phyloP scores from a whole-genome alignment of 2,113 vertebrate genomes.

The Donacobius atricapilla region DNA sequence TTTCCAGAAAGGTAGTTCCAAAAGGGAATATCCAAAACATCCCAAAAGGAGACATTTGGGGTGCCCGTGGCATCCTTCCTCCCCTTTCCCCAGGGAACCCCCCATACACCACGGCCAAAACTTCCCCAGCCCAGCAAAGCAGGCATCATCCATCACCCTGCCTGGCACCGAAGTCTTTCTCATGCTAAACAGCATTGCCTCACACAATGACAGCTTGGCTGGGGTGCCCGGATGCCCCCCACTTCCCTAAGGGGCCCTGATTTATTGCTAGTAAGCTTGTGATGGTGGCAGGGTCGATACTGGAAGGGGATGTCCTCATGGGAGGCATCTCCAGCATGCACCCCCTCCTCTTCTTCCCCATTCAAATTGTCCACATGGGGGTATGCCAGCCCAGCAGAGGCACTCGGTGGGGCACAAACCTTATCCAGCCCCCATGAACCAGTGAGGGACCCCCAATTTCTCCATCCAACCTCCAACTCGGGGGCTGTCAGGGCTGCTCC shows the following conservation, averaged over 20 bases:
- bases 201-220: conserved; percentile 56
- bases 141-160: conserved; percentile 42
- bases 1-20: not conserved
- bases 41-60: accelerated
- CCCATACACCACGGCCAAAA: not conserved
- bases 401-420: not conserved
- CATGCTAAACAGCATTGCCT: conserved; percentile 58
- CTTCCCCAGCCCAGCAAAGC: not conserved
- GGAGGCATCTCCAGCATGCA: not conserved
- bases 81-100: not conserved
- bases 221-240: conserved; percentile 57
- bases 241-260: conserved; percentile 28
- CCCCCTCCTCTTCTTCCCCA: not conserved
- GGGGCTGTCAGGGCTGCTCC: not conserved
- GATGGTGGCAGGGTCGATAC: not conserved
- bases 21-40: not conserved
- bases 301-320: not conserved
- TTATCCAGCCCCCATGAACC: not conserved
- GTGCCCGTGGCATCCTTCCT: not conserved
- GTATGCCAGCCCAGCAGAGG: not conserved
- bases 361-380: not conserved
- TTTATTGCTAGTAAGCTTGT: conserved; percentile 57
- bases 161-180: conserved; percentile 56
- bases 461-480: not conserved
- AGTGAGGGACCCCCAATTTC: not conserved